Evolutionary conservation across 2,797 vertebrate genomes (phyloP).

Genomic region (Poecilia picta): DNA sequence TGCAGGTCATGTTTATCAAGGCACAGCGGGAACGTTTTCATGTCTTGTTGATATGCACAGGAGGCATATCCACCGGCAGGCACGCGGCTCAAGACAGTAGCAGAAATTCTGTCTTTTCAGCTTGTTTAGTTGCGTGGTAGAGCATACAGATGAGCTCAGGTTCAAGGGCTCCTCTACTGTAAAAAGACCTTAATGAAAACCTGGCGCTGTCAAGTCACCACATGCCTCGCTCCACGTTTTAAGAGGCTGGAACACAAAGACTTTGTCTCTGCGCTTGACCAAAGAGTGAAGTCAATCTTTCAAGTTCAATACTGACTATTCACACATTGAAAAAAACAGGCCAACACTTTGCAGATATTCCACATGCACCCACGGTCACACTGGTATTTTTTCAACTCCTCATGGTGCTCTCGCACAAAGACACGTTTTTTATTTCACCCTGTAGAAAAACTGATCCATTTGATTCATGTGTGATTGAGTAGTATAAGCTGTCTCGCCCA

Average conservation of each 20-base stretch:
- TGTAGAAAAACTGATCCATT: slow-evolving; percentile 52
- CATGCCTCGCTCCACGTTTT: slow-evolving; percentile 17
- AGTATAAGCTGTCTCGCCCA: slow-evolving; percentile 29
- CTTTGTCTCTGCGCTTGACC: slow-evolving; percentile 30
- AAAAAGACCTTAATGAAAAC: slow-evolving; percentile 42
- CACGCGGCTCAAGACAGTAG: slow-evolving; percentile 13
- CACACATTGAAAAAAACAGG: slow-evolving; percentile 11
- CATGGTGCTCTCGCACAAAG: slow-evolving; percentile 20
- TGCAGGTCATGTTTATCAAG: neutral
- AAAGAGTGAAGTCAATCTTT: slow-evolving; percentile 40
- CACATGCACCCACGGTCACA: neutral
- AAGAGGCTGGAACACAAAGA: slow-evolving; percentile 31
- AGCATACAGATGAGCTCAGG: slow-evolving; percentile 48
- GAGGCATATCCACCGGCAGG: slow-evolving; percentile 4
- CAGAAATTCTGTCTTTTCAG: slow-evolving; percentile 31
- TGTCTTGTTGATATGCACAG: slow-evolving; percentile 7
- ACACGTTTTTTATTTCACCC: slow-evolving; percentile 17
- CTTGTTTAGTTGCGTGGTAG: slow-evolving; percentile 19
- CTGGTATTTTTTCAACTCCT: slow-evolving; percentile 1
- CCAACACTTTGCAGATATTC: neutral
- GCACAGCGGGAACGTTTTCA: neutral
- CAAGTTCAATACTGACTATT: slow-evolving; percentile 15
- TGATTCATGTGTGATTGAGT: slow-evolving; percentile 52
- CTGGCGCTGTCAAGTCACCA: slow-evolving; percentile 37
- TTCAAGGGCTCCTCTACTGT: slow-evolving; percentile 51